Evolutionary conservation across 2,888 invertebrate genomes (phyloP).

Genomic region (Sylvicola cinctus): DNA sequence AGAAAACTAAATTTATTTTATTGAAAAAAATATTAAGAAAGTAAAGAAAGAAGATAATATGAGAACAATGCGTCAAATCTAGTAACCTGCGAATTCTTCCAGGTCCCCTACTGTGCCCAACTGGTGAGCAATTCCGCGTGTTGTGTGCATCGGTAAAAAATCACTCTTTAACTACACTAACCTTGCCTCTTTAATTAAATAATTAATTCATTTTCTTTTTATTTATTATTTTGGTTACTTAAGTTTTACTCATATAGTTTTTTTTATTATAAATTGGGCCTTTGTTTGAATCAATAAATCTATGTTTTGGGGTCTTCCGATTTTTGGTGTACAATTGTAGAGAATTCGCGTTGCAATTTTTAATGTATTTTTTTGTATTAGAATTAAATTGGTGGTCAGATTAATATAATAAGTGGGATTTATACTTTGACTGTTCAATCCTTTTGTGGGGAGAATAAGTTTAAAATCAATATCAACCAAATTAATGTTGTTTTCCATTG

Average conservation of each 20-base stretch:
- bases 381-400: not conserved
- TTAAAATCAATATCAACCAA: too few relatives aligned
- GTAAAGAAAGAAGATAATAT: not conserved
- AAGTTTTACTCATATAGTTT: constrained; percentile 2
- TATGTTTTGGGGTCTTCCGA: constrained; percentile 1
- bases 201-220: constrained; percentile 2
- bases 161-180: constrained; percentile 34
- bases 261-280: constrained; percentile 1
- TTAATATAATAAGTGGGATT: not conserved
- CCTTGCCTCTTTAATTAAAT: constrained; percentile 6
- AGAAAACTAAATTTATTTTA: not conserved
- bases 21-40: constrained; percentile 4
- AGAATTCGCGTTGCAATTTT: constrained; percentile 2
- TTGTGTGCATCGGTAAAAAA: constrained; percentile 86
- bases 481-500: too few relatives aligned
- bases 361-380: constrained; percentile 1
- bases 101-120: constrained; percentile 86
- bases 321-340: not conserved
- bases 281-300: constrained; percentile 3
- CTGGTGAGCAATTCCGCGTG: constrained; percentile 89
- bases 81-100: constrained; percentile 17
- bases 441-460: too few relatives aligned
- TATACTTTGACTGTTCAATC: too few relatives aligned
- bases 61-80: not conserved
- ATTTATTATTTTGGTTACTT: constrained; percentile 2